Percentiles rank a stretch among this genome's conserved stretches.
These are phyloP conservation scores for Drosophila subpulchrella DNA, from an alignment of 1,140 invertebrate species.

Conservation along the genomic window DNA sequence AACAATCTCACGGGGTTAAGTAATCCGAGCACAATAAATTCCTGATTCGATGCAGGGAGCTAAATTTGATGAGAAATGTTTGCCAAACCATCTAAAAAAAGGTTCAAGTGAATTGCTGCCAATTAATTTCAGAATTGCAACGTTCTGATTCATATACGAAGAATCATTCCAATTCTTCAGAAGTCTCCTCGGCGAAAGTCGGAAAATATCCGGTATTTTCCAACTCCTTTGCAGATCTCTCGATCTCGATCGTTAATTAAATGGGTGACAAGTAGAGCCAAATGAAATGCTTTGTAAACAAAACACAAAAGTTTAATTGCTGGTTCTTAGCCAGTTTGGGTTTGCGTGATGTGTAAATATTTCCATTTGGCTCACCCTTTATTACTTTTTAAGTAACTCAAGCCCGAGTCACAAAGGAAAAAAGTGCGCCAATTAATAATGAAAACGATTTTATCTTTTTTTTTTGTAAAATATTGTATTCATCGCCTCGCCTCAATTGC, in stretches of 20 bases:
- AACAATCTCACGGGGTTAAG: conserved; percentile 3
- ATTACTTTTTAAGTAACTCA: conserved; percentile 57
- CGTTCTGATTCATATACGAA: conserved; percentile 14
- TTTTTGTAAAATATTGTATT: conserved; percentile 9
- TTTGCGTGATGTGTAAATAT: conserved; percentile 29
- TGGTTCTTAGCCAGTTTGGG: conserved; percentile 24
- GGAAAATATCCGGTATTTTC: conserved; percentile 30
- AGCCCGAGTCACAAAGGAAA: conserved; percentile 45
- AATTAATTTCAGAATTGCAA: conserved; percentile 26
- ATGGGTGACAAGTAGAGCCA: neutral
- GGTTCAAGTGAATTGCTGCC: neutral
- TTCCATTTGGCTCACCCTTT: conserved; percentile 45
- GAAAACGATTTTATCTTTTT: conserved; percentile 58
- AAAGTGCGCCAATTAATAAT: conserved; percentile 66
- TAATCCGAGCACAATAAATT: conserved; percentile 4
- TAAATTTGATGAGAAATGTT: conserved; percentile 22
- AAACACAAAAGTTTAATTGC: conserved; percentile 52
- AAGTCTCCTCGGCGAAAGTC: neutral
- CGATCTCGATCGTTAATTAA: conserved; percentile 9
- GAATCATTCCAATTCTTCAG: neutral
- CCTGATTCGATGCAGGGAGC: neutral
- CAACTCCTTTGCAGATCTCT: conserved; percentile 18
- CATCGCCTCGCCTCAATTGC: conserved; percentile 51
- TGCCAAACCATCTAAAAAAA: conserved; percentile 21
- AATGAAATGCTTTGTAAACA: conserved; percentile 55